These are phyloP conservation scores for Drosophila athabasca DNA, from an alignment of 1,140 invertebrate species.

Conservation along the genomic window DNA sequence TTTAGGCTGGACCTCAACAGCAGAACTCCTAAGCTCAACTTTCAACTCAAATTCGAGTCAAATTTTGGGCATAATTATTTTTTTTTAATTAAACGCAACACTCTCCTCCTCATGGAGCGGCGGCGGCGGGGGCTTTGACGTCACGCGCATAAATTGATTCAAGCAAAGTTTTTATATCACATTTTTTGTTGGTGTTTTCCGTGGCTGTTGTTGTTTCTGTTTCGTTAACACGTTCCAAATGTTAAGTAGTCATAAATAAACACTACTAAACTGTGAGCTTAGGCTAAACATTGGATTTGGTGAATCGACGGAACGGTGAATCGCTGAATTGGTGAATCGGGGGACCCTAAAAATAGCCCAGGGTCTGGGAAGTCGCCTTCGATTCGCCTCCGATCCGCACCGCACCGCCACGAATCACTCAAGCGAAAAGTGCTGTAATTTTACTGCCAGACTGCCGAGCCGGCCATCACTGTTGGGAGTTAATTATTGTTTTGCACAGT, in stretches of 20 bases:
- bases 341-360: conserved; percentile 54
- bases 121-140: conserved; percentile 50
- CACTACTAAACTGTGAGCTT: conserved; percentile 71
- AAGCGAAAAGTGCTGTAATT: conserved; percentile 54
- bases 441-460: too few relatives aligned
- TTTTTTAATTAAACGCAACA: conserved; percentile 68
- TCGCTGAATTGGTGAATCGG: too few relatives aligned
- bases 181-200: conserved; percentile 29
- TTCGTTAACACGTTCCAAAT: conserved; percentile 71
- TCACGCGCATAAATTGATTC: conserved; percentile 74
- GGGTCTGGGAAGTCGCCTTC: conserved; percentile 9
- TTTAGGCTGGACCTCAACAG: conserved; percentile 33
- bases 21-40: conserved; percentile 17
- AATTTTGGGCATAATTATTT: conserved; percentile 54
- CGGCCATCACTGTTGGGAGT: conserved; percentile 15
- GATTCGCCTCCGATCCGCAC: background rate
- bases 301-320: background rate
- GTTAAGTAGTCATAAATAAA: conserved; percentile 80
- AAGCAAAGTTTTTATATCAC: conserved; percentile 32
- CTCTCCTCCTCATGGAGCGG: conserved; percentile 2
- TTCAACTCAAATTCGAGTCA: conserved; percentile 25
- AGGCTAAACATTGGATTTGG: conserved; percentile 51
- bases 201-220: conserved; percentile 37
- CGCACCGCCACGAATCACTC: conserved; percentile 17
- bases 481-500: conserved; percentile 43